Percentiles rank a stretch among this genome's conserved stretches.
Evolutionary conservation across 2,797 vertebrate genomes (phyloP).

Genomic region (Sebastes matsubarae): DNA sequence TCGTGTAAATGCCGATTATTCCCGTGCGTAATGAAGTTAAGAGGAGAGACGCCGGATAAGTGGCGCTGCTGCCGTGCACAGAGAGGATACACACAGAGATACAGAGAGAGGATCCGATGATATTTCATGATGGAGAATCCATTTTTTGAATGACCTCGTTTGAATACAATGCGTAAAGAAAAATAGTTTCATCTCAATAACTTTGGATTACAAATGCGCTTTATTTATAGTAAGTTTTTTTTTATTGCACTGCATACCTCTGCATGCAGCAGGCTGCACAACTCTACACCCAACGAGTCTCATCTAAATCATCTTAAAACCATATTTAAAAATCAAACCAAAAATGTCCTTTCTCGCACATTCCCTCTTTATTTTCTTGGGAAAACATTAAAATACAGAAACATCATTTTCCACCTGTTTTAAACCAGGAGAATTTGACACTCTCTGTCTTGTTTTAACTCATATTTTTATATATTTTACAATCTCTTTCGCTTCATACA

Average conservation of each 20-base stretch:
- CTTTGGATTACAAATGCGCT: not conserved
- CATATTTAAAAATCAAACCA: not conserved
- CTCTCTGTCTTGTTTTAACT: not conserved
- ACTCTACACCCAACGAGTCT: not conserved
- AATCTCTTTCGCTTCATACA: not conserved
- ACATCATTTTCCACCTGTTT: no score
- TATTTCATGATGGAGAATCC: slow-evolving; percentile 18
- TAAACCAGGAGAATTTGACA: not conserved
- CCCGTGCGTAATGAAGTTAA: slow-evolving; percentile 32
- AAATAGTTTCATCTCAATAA: not conserved
- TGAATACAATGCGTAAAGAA: not conserved
- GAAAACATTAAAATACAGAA: not conserved
- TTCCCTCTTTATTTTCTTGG: not conserved
- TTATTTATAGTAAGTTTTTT: not conserved
- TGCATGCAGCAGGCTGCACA: not conserved
- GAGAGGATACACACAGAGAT: not conserved
- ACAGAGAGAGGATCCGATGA: not conserved
- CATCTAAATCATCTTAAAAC: not conserved
- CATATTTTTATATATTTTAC: not conserved
- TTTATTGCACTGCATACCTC: slow-evolving; percentile 21
- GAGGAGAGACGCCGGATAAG: not conserved
- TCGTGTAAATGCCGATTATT: slow-evolving; percentile 6
- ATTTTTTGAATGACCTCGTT: not conserved
- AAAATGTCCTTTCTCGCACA: not conserved
- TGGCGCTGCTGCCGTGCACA: not conserved